Base-by-base conservation (phyloP, 2,113 vertebrate genomes). In the Geococcyx californianus region DNA sequence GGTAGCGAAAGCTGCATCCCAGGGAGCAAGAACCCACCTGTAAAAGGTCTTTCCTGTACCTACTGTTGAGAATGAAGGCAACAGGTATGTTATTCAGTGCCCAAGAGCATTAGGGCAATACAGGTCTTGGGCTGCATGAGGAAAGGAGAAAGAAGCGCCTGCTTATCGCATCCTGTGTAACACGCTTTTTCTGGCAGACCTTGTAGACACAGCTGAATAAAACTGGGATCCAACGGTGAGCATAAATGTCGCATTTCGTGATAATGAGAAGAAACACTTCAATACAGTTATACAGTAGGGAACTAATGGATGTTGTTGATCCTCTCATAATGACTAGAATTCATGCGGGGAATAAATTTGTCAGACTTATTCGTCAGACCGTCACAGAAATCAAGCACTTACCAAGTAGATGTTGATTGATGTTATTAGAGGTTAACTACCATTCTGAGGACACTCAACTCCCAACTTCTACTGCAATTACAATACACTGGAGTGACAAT, bases 191-290 rank as follows among this genome's bases (percentile, higher is more conserved):
- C 47, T 67, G 38, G 47, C 38, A 78, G 1, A 2, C 8, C 29
- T 40, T 21, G 25, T 29, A 51, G 31, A 87, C 36, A 75, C 5
- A 84, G 26, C 7, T 47, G 16, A 75, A 60, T 47, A 79, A 68
- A 89, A 79, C 5, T 4, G 8, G 31, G 49, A 54, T 26, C 42
- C 25, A 38, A 66, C 87, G 17, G 18, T 36, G 19, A 1, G 8
- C 9, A 3, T 31, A 44, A 40, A 7, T 1, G 1, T 3, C 29
- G 4, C 4, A 19, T 29, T 73, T 74, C 33, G 33, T 8, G 1
- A 23, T 16, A 21, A 0, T 11, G 55, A 81, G 19, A 89, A 77
- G 4, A 86, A 88, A n/a, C 17, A 58, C 7, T 88, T 66, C 5
- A 10, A 31, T 5, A 36, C 1, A 0, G 45, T 54, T 78, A 40